These are phyloP conservation scores for Ypsolopha sequella DNA, from an alignment of 2,888 invertebrate genomes.

Conservation along the genomic window DNA sequence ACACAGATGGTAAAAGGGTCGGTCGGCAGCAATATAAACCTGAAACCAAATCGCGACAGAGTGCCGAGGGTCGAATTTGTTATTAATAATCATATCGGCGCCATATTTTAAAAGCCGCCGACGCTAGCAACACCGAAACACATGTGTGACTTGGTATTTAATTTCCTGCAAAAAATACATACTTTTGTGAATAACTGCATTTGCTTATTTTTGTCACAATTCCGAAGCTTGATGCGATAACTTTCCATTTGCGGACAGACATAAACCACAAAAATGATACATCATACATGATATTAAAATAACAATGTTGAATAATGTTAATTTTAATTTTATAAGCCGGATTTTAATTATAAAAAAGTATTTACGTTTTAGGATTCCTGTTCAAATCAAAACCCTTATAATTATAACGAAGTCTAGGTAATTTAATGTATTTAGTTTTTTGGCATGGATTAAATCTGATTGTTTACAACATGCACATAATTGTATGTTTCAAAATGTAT, in stretches of 20 bases:
- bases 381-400: too few relatives aligned
- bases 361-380: too few relatives aligned
- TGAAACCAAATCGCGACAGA: constrained; percentile 43
- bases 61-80: constrained; percentile 34
- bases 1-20: constrained; percentile 50
- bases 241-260: neutral
- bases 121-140: constrained; percentile 5
- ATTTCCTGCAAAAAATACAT: constrained; percentile 8
- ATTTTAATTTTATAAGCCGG: too few relatives aligned
- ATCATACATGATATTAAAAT: too few relatives aligned
- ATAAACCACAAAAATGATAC: neutral
- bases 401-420: too few relatives aligned
- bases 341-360: too few relatives aligned
- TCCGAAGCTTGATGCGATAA: neutral
- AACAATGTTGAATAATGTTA: too few relatives aligned
- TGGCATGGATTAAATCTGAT: too few relatives aligned
- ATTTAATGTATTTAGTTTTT: too few relatives aligned
- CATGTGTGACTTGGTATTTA: constrained; percentile 6
- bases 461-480: too few relatives aligned
- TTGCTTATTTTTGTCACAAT: neutral
- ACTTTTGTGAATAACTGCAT: neutral
- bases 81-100: constrained; percentile 66
- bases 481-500: too few relatives aligned
- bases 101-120: constrained; percentile 47
- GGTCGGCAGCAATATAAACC: constrained; percentile 42